A percentile compares a stretch with the other conserved stretches of the same genome.
phyloP scores from a whole-genome alignment of 1,140 invertebrate species.

The Drosophila ohnishii region DNA sequence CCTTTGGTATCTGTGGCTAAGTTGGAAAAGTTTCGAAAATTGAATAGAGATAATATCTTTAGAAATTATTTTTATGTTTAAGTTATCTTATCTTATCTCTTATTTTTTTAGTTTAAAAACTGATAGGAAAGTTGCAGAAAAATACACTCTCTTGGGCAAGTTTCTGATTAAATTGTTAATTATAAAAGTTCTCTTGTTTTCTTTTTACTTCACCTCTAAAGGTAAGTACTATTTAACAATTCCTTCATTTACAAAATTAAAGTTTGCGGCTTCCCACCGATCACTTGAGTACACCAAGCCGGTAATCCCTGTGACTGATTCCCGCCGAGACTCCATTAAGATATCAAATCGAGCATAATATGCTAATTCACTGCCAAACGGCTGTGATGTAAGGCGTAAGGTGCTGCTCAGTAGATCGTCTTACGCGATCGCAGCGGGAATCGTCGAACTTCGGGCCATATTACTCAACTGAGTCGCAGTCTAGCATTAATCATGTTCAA shows the following conservation, averaged over 20 bases:
- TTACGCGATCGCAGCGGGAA: slow-evolving; percentile 42
- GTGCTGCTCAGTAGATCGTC: slow-evolving; percentile 33
- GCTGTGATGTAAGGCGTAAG: slow-evolving; percentile 55
- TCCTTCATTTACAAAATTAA: neutral
- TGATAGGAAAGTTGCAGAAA: neutral
- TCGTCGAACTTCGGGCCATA: slow-evolving; percentile 3
- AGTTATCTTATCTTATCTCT: too few relatives aligned
- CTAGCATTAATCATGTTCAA: slow-evolving; percentile 62
- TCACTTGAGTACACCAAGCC: slow-evolving; percentile 3
- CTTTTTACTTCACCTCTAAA: neutral
- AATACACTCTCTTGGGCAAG: neutral
- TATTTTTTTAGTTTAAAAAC: neutral
- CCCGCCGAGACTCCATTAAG: slow-evolving; percentile 40
- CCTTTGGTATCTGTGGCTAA: neutral
- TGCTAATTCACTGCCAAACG: slow-evolving; percentile 12
- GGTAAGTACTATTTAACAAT: neutral
- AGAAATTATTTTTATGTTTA: neutral
- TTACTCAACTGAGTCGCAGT: slow-evolving; percentile 34
- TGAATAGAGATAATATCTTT: neutral
- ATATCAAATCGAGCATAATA: slow-evolving; percentile 26
- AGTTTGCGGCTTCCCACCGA: slow-evolving; percentile 13
- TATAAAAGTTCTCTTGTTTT: too few relatives aligned
- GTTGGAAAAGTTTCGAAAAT: slow-evolving; percentile 6
- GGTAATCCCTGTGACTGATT: slow-evolving; percentile 10
- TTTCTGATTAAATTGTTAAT: neutral